These are phyloP conservation scores for Apis cerana DNA, from an alignment of 1,140 invertebrate genomes.

Conservation along the genomic window DNA sequence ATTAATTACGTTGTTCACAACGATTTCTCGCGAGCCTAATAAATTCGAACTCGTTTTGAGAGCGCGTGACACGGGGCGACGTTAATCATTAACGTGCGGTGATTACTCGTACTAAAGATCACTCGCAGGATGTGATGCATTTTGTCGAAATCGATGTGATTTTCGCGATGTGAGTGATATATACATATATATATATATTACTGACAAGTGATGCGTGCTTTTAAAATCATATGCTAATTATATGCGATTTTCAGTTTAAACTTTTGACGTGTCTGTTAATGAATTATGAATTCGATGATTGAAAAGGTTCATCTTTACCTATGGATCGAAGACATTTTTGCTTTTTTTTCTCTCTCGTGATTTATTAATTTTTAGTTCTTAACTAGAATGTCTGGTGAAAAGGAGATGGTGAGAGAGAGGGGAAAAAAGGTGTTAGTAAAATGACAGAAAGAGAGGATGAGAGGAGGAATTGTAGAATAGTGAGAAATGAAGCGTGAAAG, in stretches of 20 bases:
- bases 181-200: no score
- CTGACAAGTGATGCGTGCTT: background rate
- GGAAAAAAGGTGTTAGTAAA: background rate
- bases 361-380: background rate
- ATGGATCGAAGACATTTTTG: no score
- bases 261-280: background rate
- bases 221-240: background rate
- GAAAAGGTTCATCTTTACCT: no score
- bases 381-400: no score
- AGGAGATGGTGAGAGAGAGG: no score
- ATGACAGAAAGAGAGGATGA: background rate
- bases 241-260: no score
- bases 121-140: background rate
- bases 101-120: slow-evolving; percentile 24
- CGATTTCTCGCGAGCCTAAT: slow-evolving; percentile 29
- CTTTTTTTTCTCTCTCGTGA: background rate
- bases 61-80: background rate
- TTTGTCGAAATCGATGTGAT: background rate
- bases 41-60: slow-evolving; percentile 40
- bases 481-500: background rate
- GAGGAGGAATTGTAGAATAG: background rate
- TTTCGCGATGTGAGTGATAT: background rate
- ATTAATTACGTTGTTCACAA: slow-evolving; percentile 59
- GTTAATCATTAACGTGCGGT: slow-evolving; percentile 25
- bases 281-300: background rate